Evolutionary conservation across 2,113 vertebrate genomes (phyloP), one percentile per base, ranked within the genome.

Genomic region (Hemichromis elongatus): DNA sequence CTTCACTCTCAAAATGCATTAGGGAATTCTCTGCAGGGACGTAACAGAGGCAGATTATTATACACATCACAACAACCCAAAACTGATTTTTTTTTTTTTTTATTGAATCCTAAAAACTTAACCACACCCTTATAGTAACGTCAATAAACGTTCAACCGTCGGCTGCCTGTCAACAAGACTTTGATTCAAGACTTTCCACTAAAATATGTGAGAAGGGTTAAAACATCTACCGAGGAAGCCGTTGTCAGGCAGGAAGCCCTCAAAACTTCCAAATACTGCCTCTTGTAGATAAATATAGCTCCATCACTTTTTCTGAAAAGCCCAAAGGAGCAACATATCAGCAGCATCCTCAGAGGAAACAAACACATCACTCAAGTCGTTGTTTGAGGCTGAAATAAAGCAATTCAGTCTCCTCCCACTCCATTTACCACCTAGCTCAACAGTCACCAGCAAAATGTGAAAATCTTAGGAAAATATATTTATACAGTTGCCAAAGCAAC

Each of bases 1-100:
- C 98, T 94, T 99, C 99, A 59, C 97, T 98, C 80, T 97, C 97
- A 80, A 98, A 99, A 55, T 97, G 98, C 93, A 99, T 96, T 78
- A 99, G 95, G 84, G 98, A 98, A 92, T 98, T 99, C 95, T 99
- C 99, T 99, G 90, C 56, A 92, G 90, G 45, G 77, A 80, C 68
- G 86, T 9, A 73, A 79, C 5, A 86, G 7, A 70, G 40, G 45
- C 6, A 26, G 24, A 73, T 26, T 75, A 75, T 50, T 30, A 18
- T 50, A 50, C 70, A 52, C 70, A 75, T 75, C 24, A 33, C 28
- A 75, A 50, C 10, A 75, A 75, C 70, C 18, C 28, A 3, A 52
- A 75, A 75, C 26, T 1, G 14, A 3, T 50, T 75, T 30, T 50
- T 28, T 73, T 19, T 75, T 21, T 5, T 0, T 37, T 9, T 9